phyloP scores from a whole-genome alignment of 2,797 vertebrate species.

The Syndactyla subalaris region DNA sequence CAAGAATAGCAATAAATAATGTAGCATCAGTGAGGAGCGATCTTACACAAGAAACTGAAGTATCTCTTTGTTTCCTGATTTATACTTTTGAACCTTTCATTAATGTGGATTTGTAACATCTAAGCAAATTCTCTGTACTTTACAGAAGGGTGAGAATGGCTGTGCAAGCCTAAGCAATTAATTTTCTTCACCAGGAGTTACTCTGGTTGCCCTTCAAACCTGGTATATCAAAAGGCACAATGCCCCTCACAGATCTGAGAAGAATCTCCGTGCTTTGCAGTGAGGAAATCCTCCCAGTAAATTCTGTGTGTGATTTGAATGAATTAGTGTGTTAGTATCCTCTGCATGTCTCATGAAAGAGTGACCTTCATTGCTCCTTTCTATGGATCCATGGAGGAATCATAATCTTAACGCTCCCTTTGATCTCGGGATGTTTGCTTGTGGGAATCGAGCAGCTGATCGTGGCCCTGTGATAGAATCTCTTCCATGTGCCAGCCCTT shows the following conservation, averaged over 20 bases:
- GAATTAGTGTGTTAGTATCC: background rate
- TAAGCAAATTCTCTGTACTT: background rate
- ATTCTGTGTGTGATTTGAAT: background rate
- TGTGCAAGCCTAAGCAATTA: slow-evolving; percentile 6
- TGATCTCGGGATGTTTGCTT: background rate
- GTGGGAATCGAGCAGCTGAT: background rate
- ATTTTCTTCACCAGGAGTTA: background rate
- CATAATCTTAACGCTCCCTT: background rate
- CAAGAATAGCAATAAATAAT: background rate
- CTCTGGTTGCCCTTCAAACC: background rate
- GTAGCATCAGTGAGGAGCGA: background rate
- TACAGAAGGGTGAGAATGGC: background rate
- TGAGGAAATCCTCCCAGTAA: background rate
- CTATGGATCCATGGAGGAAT: background rate
- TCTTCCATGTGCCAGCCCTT: background rate
- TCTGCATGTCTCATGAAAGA: background rate
- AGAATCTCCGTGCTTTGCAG: background rate
- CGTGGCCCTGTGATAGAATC: slow-evolving; percentile 4
- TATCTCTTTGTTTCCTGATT: background rate
- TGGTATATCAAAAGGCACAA: background rate
- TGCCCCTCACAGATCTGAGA: background rate
- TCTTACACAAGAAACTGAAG: background rate
- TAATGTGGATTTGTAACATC: background rate
- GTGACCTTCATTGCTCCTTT: background rate
- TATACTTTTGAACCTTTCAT: background rate